phyloP scores from a whole-genome alignment of 2,113 vertebrate genomes.

The Rhinolophus sinicus region DNA sequence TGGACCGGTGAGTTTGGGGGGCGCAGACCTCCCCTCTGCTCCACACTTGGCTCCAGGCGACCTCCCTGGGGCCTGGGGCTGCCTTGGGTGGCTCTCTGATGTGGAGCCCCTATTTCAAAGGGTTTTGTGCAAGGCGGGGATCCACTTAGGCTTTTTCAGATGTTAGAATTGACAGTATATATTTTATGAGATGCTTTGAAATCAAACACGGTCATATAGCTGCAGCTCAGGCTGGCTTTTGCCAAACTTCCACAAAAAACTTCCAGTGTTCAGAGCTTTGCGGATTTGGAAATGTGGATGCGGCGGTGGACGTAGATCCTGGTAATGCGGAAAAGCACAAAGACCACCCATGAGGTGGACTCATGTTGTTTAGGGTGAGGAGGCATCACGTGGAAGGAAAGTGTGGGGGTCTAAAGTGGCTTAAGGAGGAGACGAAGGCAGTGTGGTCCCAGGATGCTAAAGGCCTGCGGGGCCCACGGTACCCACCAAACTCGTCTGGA shows the following conservation, averaged over 20 bases:
- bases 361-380: background rate
- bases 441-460: background rate
- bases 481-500: constrained; percentile 61
- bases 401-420: too few relatives aligned
- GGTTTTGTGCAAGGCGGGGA: too few relatives aligned
- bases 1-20: constrained; percentile 91
- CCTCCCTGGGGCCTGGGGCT: background rate
- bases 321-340: background rate
- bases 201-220: accelerated
- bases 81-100: background rate
- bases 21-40: accelerated
- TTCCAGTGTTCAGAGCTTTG: accelerated
- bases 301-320: background rate
- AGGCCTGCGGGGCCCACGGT: background rate
- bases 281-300: accelerated
- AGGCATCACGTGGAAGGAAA: background rate
- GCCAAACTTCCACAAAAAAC: background rate
- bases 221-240: background rate
- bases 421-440: background rate
- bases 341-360: accelerated
- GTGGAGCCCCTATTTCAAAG: accelerated
- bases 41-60: background rate
- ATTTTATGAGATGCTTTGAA: accelerated
- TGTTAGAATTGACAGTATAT: accelerated
- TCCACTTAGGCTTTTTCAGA: background rate